Percentiles rank a stretch among this genome's conserved stretches.
phyloP scores from a whole-genome alignment of 2,888 invertebrate species.

The Dendrolimus pini region DNA sequence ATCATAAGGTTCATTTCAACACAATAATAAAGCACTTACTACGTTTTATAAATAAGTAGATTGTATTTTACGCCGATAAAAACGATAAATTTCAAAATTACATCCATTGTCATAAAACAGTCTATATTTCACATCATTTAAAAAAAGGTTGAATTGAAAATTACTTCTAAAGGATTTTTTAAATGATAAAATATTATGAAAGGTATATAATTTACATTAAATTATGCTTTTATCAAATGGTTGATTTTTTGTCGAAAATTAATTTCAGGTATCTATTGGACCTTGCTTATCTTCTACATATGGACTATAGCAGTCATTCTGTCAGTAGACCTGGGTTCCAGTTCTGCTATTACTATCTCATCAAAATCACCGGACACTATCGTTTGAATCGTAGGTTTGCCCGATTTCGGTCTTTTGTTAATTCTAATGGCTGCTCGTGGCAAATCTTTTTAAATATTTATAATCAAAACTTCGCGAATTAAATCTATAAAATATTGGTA shows the following conservation, averaged over 20 bases:
- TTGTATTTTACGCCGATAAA: slow-evolving; percentile 4
- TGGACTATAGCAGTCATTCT: no score
- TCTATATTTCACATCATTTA: slow-evolving; percentile 7
- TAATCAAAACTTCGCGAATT: no score
- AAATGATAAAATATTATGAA: background rate
- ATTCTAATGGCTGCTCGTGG: no score
- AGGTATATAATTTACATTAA: background rate
- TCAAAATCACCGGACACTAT: no score
- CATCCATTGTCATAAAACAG: slow-evolving; percentile 16
- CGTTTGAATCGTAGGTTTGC: no score
- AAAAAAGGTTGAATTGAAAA: background rate
- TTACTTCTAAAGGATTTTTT: background rate
- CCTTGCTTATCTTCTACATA: no score
- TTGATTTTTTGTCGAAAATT: background rate
- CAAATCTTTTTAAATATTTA: no score
- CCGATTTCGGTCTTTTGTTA: no score
- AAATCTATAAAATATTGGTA: no score
- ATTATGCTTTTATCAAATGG: background rate
- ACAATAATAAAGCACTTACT: background rate
- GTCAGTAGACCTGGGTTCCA: no score
- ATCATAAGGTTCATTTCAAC: background rate
- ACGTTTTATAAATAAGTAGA: background rate
- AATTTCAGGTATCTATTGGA: no score
- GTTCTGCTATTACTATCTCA: no score
- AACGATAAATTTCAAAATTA: slow-evolving; percentile 5